A percentile compares a stretch with the other conserved stretches of the same genome.
Conservation (phyloP, 2,797 vertebrate species). For the Falco naumanni region DNA sequence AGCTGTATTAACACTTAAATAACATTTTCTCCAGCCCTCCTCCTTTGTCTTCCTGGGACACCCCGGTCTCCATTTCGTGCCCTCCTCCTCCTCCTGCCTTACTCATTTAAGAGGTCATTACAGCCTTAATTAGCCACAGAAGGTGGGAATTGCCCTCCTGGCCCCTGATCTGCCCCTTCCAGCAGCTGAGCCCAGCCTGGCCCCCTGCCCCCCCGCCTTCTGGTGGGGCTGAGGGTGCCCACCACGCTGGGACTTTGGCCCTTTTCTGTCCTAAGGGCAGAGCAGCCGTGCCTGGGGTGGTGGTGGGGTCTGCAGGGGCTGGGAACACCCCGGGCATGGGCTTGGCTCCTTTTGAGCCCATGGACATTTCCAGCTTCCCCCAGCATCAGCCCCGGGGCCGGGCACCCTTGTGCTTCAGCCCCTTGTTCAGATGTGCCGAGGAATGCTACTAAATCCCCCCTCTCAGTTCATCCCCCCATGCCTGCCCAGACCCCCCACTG, state of each 20-base stretch:
- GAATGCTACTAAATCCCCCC: background rate
- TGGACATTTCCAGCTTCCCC: accelerated
- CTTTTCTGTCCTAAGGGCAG: accelerated
- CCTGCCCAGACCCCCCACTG: background rate
- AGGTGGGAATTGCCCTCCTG: background rate
- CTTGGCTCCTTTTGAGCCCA: background rate
- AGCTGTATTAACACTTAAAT: background rate
- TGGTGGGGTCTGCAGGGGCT: too few relatives aligned
- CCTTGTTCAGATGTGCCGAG: accelerated
- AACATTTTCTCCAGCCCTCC: background rate
- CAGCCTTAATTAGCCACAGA: background rate
- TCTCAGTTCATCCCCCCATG: background rate
- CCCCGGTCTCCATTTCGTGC: background rate
- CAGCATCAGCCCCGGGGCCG: accelerated
- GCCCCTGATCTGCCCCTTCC: background rate
- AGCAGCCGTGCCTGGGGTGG: background rate
- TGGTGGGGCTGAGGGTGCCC: accelerated
- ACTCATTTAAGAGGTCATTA: background rate
- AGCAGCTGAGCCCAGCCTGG: background rate
- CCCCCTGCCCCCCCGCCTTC: accelerated
- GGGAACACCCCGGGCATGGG: accelerated
- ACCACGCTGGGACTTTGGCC: accelerated
- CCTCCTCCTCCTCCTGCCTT: too few relatives aligned
- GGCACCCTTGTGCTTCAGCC: background rate
- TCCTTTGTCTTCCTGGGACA: background rate